phyloP scores from a whole-genome alignment of 37 sponge, comb jelly and placozoan species.

The Amphimedon queenslandica region DNA sequence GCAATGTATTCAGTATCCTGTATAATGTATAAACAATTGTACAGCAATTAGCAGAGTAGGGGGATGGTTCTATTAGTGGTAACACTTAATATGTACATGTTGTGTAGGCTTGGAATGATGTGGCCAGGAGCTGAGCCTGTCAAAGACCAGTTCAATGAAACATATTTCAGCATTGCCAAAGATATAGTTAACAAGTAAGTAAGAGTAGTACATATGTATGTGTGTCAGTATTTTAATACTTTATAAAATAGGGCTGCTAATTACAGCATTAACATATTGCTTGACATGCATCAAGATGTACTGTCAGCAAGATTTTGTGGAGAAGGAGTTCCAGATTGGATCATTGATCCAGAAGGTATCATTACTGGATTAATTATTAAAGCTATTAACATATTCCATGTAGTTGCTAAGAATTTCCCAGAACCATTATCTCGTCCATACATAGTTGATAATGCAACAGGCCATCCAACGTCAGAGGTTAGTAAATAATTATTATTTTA shows the following conservation, averaged over 20 bases:
- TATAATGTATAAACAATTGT: no score
- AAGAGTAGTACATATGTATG: no score
- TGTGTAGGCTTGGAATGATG: conserved; percentile 79
- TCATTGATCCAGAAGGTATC: conserved; percentile 64
- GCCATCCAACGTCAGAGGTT: conserved; percentile 50
- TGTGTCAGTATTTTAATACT: not conserved
- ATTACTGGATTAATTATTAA: not conserved
- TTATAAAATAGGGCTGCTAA: conserved; percentile 30
- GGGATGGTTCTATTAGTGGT: no score
- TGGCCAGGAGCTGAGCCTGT: conserved; percentile 90
- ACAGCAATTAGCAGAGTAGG: no score
- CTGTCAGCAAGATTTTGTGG: conserved; percentile 76
- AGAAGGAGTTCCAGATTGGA: conserved; percentile 90
- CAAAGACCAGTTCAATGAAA: conserved; percentile 74
- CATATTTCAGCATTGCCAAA: conserved; percentile 64
- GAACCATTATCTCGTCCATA: conserved; percentile 40
- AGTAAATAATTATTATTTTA: not conserved
- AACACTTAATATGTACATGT: not conserved
- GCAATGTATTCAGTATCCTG: not conserved
- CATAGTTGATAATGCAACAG: conserved; percentile 44
- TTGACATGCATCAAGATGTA: conserved; percentile 92
- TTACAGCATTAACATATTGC: conserved; percentile 75
- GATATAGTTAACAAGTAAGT: conserved; percentile 40
- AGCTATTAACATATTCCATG: not conserved
- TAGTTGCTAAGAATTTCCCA: conserved; percentile 61